phyloP scores from a whole-genome alignment of 2,888 invertebrate genomes.

The Drosophila atroscutellata region DNA sequence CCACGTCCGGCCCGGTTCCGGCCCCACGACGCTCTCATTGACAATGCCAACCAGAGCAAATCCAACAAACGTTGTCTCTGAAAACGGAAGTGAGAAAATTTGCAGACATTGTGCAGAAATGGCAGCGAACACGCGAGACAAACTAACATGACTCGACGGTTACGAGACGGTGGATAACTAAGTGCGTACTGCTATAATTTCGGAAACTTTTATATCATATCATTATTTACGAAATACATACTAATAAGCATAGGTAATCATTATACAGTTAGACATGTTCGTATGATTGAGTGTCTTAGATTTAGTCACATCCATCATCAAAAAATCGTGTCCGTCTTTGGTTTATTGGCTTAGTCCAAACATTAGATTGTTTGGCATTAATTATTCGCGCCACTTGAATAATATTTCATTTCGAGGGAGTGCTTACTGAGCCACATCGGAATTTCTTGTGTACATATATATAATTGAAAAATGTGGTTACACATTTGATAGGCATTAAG shows the following conservation, averaged over 20 bases:
- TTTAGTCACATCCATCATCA: background rate
- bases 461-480: background rate
- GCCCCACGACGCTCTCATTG: slow-evolving; percentile 36
- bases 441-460: background rate
- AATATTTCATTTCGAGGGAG: background rate
- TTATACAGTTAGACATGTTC: background rate
- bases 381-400: background rate
- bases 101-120: slow-evolving; percentile 30
- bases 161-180: slow-evolving; percentile 30
- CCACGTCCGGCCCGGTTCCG: slow-evolving; percentile 67
- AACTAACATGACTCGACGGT: slow-evolving; percentile 28
- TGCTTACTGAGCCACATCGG: background rate
- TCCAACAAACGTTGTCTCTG: slow-evolving; percentile 48
- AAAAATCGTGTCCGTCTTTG: background rate
- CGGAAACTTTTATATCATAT: slow-evolving; percentile 12
- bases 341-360: background rate
- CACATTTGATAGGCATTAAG: background rate
- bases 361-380: background rate
- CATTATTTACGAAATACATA: background rate
- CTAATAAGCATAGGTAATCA: background rate
- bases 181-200: slow-evolving; percentile 32
- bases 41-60: slow-evolving; percentile 82
- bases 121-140: slow-evolving; percentile 59
- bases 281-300: background rate
- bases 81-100: slow-evolving; percentile 64